These are phyloP conservation scores for Coracias cyanogaster DNA, from an alignment of 2,797 vertebrate species.

Conservation along the genomic window DNA sequence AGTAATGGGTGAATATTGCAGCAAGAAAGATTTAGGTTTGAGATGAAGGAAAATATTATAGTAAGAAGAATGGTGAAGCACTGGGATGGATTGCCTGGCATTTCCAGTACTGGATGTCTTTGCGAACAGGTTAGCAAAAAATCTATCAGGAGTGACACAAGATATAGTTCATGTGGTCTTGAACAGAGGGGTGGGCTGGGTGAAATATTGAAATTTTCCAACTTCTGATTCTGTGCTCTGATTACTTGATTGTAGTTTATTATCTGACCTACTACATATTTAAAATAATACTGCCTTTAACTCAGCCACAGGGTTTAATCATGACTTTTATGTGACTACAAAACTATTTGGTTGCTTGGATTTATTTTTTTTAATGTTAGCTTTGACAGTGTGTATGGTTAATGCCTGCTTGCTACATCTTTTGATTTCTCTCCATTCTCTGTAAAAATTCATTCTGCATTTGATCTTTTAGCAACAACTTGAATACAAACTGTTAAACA, in stretches of 20 bases:
- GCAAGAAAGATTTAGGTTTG: conserved; percentile 41
- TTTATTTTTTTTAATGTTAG: not conserved
- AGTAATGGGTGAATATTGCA: not conserved
- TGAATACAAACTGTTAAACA: not conserved
- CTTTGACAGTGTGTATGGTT: not conserved
- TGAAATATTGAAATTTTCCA: conserved; percentile 33
- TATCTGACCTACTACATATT: not conserved
- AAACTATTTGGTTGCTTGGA: not conserved
- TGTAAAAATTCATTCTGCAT: not conserved
- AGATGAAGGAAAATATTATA: conserved; percentile 30
- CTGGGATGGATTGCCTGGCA: not conserved
- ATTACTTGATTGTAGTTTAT: not conserved
- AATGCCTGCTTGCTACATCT: not conserved
- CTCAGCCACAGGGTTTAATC: not conserved
- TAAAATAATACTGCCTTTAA: not conserved
- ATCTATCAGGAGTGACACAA: not conserved
- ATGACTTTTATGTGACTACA: not conserved
- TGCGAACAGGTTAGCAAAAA: conserved; percentile 7
- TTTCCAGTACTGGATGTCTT: conserved; percentile 6
- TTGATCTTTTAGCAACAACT: not conserved
- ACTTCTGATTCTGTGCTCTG: not conserved
- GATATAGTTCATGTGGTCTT: conserved; percentile 5
- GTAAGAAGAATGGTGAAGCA: not conserved
- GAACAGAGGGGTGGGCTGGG: not conserved
- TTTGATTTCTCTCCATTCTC: not conserved